These are phyloP conservation scores for Atherinomorus stipes DNA, from an alignment of 2,113 vertebrate species.

Conservation along the genomic window DNA sequence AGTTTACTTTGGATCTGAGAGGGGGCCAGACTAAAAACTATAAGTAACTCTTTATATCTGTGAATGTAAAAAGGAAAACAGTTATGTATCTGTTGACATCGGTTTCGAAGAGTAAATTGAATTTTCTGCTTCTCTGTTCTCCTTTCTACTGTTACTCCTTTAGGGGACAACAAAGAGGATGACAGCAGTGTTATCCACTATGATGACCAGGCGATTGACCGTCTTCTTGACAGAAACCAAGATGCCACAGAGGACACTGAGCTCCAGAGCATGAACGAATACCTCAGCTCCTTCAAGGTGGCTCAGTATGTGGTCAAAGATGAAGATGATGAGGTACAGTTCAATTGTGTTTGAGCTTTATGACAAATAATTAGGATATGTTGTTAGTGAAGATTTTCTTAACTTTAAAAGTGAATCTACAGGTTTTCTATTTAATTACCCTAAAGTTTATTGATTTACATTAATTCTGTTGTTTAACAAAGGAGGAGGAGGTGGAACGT, in stretches of 20 bases:
- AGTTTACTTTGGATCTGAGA: neutral
- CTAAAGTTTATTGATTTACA: too few relatives aligned
- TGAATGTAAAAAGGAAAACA: neutral
- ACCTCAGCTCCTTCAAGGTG: conserved; percentile 98
- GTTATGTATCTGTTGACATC: neutral
- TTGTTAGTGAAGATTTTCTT: too few relatives aligned
- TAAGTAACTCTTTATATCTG: neutral
- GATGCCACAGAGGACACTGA: conserved; percentile 96
- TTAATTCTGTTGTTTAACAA: conserved; percentile 13
- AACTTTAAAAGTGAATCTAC: neutral
- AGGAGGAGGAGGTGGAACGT: conserved; percentile 97
- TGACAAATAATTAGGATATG: neutral
- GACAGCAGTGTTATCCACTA: conserved; percentile 98
- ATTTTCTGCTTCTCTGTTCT: neutral
- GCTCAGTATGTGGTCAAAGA: conserved; percentile 98
- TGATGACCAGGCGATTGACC: conserved; percentile 94
- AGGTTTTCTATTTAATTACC: neutral
- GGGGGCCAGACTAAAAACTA: neutral
- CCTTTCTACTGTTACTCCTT: conserved; percentile 10
- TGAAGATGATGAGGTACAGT: conserved; percentile 92
- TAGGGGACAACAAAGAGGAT: conserved; percentile 96
- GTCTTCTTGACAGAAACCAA: conserved; percentile 93
- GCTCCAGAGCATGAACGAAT: conserved; percentile 98
- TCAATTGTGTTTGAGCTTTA: conserved; percentile 10
- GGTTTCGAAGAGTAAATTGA: neutral